Conservation (phyloP, 2,888 invertebrate species). For the Imbricaverruca yamaguchii region DNA sequence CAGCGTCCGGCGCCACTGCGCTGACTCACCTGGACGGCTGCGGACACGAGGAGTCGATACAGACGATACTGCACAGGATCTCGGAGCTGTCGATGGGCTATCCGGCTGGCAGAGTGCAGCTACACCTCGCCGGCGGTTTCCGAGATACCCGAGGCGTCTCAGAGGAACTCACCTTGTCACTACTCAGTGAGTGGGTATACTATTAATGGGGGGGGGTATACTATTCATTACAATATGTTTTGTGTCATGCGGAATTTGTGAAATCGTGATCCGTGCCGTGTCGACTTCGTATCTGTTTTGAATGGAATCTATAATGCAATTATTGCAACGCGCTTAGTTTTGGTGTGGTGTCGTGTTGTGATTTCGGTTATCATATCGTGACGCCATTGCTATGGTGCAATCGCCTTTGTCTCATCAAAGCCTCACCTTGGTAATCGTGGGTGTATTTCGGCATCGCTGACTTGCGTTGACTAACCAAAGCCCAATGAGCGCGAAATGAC, state of each 20-base stretch:
- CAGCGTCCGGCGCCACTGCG: conserved; percentile 32
- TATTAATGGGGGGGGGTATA: conserved; percentile 33
- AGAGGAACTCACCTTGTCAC: conserved; percentile 78
- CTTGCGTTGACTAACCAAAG: too few relatives aligned
- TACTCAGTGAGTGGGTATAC: conserved; percentile 64
- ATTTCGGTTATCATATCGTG: too few relatives aligned
- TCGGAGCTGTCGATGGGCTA: conserved; percentile 77
- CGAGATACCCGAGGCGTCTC: conserved; percentile 77
- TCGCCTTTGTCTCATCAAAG: too few relatives aligned
- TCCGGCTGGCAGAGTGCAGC: conserved; percentile 64
- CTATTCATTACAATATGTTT: conserved; percentile 33
- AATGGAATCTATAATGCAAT: too few relatives aligned
- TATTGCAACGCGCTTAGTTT: too few relatives aligned
- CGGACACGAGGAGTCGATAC: conserved; percentile 73
- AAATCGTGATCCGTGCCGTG: too few relatives aligned
- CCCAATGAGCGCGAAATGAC: too few relatives aligned
- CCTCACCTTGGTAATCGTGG: too few relatives aligned
- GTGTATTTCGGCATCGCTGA: too few relatives aligned
- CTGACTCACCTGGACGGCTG: conserved; percentile 53
- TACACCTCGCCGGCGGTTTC: conserved; percentile 86
- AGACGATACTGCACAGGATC: conserved; percentile 74
- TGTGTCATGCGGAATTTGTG: not conserved
- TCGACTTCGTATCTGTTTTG: too few relatives aligned
- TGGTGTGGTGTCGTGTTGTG: too few relatives aligned
- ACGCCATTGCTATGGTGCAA: too few relatives aligned